Evolutionary conservation across 92 coral and sea anemone species (phyloP).

Genomic region (Zoanthus solanderi): DNA sequence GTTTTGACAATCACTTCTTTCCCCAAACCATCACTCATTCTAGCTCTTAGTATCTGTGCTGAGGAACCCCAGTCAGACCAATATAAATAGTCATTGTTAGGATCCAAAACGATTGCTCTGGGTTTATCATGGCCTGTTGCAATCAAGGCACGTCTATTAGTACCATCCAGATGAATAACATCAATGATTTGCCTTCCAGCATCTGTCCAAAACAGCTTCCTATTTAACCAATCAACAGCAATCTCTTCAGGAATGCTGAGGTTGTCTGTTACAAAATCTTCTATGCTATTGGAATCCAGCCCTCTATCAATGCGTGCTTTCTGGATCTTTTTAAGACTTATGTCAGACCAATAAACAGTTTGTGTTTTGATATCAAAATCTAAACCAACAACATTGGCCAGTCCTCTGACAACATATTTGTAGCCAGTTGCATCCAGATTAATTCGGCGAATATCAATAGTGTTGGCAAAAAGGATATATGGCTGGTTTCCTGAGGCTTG

Average conservation of each 20-base stretch:
- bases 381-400: slow-evolving; percentile 75
- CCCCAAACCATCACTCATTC: slow-evolving; percentile 69
- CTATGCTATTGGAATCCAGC: slow-evolving; percentile 52
- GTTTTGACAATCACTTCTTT: slow-evolving; percentile 65
- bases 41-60: slow-evolving; percentile 71
- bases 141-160: slow-evolving; percentile 65
- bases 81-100: slow-evolving; percentile 53
- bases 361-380: slow-evolving; percentile 76
- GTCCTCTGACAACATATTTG: slow-evolving; percentile 70
- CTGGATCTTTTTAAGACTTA: slow-evolving; percentile 68
- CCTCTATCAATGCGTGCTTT: slow-evolving; percentile 70
- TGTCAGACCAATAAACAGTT: slow-evolving; percentile 76
- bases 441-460: slow-evolving; percentile 79
- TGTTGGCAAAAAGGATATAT: slow-evolving; percentile 74
- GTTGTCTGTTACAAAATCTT: slow-evolving; percentile 63
- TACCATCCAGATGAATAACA: slow-evolving; percentile 70
- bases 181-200: slow-evolving; percentile 67
- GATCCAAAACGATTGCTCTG: slow-evolving; percentile 74
- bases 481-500: slow-evolving; percentile 44
- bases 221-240: slow-evolving; percentile 74
- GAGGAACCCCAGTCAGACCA: slow-evolving; percentile 83
- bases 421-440: slow-evolving; percentile 78
- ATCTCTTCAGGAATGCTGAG: slow-evolving; percentile 78
- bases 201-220: slow-evolving; percentile 80
- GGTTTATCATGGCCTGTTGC: slow-evolving; percentile 73